These are phyloP conservation scores for Stramonita haemastoma DNA, from an alignment of 2,888 invertebrate genomes.

Conservation along the genomic window DNA sequence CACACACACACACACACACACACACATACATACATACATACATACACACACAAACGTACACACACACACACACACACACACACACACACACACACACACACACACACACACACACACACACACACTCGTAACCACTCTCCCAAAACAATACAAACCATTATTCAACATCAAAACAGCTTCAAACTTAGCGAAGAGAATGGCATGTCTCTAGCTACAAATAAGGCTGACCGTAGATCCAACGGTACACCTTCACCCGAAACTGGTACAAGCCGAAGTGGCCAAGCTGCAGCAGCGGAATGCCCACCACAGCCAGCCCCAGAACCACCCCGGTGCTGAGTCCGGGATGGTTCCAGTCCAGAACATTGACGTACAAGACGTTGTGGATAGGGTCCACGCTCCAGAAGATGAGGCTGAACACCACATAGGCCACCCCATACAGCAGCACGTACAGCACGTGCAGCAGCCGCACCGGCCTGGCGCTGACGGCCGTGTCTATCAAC, in stretches of 20 bases:
- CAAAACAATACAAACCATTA: no score
- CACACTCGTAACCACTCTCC: no score
- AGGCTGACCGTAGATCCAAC: slow-evolving; percentile 38
- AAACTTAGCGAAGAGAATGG: no score
- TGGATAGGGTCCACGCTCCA: slow-evolving; percentile 65
- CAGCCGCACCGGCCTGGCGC: slow-evolving; percentile 64
- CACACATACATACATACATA: no score
- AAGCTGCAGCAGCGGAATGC: slow-evolving; percentile 41
- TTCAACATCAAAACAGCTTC: no score
- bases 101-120: no score
- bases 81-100: no score
- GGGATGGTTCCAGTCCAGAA: slow-evolving; percentile 72
- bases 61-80: no score
- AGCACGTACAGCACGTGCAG: slow-evolving; percentile 64
- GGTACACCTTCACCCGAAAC: slow-evolving; percentile 34
- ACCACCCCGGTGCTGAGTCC: slow-evolving; percentile 53
- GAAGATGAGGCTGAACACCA: slow-evolving; percentile 62
- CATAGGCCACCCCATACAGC: slow-evolving; percentile 58
- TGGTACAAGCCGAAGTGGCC: slow-evolving; percentile 40
- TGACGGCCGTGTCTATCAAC: slow-evolving; percentile 58
- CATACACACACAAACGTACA: no score
- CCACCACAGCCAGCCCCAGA: slow-evolving; percentile 52
- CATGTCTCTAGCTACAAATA: not conserved
- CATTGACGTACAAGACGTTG: slow-evolving; percentile 67
- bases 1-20: not conserved